Percentiles rank a stretch among this genome's conserved stretches.
Evolutionary conservation across 1,140 invertebrate species (phyloP).

Genomic region (Microplitis demolitor): DNA sequence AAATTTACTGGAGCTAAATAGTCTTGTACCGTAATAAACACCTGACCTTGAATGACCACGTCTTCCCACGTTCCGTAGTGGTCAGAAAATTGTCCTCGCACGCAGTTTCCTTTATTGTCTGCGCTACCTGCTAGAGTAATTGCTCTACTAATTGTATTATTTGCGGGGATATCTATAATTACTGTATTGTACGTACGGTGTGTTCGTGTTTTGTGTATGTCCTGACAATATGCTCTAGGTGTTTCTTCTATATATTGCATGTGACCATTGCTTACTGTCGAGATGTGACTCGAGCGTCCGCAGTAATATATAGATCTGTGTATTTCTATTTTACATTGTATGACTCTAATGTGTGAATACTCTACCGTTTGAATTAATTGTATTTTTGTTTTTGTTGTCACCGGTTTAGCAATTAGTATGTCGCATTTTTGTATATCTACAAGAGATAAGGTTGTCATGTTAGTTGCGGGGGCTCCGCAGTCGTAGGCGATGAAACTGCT

Average conservation of each 20-base stretch:
- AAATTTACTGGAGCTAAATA: not conserved
- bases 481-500: not conserved
- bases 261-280: not conserved
- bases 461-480: not conserved
- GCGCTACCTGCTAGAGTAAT: constrained; percentile 4
- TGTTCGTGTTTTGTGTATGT: not conserved
- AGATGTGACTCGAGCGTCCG: constrained; percentile 10
- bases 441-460: constrained; percentile 10
- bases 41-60: constrained; percentile 10
- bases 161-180: not conserved
- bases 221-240: not conserved
- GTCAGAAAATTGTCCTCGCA: constrained; percentile 7
- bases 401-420: not conserved
- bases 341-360: not conserved
- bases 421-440: constrained; percentile 10
- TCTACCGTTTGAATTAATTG: constrained; percentile 21
- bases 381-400: not conserved
- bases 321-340: constrained; percentile 21
- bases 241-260: constrained; percentile 12
- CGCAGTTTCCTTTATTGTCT: not conserved
- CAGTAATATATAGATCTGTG: constrained; percentile 15
- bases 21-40: constrained; percentile 14
- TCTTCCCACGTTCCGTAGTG: constrained; percentile 9
- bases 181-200: not conserved
- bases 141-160: not conserved